Evolutionary conservation across 2,113 vertebrate species (phyloP), one percentile per base, ranked within the genome.

Genomic region (Otolemur garnettii): DNA sequence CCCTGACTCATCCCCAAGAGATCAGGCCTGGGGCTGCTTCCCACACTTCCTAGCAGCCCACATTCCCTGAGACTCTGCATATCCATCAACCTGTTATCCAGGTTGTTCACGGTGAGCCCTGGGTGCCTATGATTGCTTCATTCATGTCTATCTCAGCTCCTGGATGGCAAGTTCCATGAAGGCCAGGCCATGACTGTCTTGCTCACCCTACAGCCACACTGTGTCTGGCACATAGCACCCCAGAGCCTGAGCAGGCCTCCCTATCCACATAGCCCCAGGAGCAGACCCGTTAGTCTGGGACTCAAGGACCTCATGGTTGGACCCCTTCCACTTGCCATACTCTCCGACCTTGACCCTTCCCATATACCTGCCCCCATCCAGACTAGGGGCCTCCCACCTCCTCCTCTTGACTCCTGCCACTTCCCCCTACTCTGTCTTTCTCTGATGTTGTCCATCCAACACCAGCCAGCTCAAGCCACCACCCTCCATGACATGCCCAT

Each of bases 41-140:
- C 89, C 71, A 74, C 42, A 64, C 35, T 60, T 60, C 90, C 72
- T 45, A n/a, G 80, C 81, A 72, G 57, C 68, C 69, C 24, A 14
- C 45, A 30, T 12, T n/a, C 53, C 38, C 79, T 15, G 0, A 50
- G 91, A 53, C 57, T 28, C 59, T 19, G 42, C 12, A 22, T 69
- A 91, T 78, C 66, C 72, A 10, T 53, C 59, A 30, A 84, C 68
- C 68, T 42, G 81, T 50, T 50, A 50, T 50, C 83, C 84, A 91
- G 62, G 74, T 30, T 59, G 14, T 97, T 83, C 90, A 71, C 22
- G 3, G 42, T 50, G 75, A 66, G 30, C 84, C 45, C 4, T 11
- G 7, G 71, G 81, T 88, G 88, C 68, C 94, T 94, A 91, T 26
- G 95, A 85, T 82, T 91, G 35, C 74, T 85, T 92, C 81, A 91